Evolutionary conservation across 2,888 invertebrate species (phyloP).

Genomic region (Lathronympha strigana): DNA sequence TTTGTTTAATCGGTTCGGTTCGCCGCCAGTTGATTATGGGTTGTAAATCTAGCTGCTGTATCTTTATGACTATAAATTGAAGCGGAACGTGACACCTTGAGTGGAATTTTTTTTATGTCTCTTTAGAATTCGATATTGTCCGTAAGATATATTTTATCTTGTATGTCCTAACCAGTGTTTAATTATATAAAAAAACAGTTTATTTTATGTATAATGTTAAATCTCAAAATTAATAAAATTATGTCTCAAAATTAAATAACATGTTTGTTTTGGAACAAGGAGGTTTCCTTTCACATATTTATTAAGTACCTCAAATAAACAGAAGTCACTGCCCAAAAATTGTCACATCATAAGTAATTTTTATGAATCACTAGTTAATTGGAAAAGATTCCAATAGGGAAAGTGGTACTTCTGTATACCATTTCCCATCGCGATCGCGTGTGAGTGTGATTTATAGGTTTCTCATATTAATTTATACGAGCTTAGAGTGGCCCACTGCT

Average conservation of each 20-base stretch:
- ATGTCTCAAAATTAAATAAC: no score
- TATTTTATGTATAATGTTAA: no score
- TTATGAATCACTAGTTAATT: no score
- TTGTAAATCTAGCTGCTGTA: constrained; percentile 6
- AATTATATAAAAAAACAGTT: no score
- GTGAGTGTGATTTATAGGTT: no score
- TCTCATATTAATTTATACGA: no score
- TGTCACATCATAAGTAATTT: background rate
- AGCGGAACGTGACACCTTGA: background rate
- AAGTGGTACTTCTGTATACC: background rate
- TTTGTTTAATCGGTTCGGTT: constrained; percentile 30
- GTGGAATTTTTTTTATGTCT: background rate
- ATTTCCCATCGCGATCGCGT: background rate
- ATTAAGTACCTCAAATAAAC: background rate
- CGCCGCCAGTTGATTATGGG: background rate
- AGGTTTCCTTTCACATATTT: background rate
- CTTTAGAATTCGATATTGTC: background rate
- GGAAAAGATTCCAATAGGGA: background rate
- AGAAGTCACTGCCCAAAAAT: background rate
- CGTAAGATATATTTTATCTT: no score
- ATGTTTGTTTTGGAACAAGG: no score
- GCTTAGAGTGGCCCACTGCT: no score
- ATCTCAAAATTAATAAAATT: no score
- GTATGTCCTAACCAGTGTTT: no score
- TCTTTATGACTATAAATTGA: background rate